Conservation (phyloP, 2,888 invertebrate genomes). For the Rosalia funebris region DNA sequence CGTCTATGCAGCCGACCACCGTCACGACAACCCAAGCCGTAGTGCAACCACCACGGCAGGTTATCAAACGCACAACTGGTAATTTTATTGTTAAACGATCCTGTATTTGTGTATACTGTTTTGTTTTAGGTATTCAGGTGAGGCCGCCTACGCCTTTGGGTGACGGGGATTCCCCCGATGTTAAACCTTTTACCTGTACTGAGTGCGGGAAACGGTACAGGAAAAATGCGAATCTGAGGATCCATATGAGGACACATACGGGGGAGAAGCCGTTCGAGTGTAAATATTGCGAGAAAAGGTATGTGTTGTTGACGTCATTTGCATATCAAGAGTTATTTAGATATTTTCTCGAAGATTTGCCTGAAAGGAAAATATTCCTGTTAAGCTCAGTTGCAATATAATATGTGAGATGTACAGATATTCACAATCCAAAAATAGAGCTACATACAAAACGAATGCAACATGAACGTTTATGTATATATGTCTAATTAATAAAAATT, state of each 20-base stretch:
- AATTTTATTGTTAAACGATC: no score
- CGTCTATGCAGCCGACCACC: constrained; percentile 3
- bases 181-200: constrained; percentile 54
- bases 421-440: no score
- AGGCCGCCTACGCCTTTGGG: constrained; percentile 53
- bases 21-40: neutral
- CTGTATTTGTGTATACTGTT: no score
- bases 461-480: no score
- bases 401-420: no score
- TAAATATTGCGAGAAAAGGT: constrained; percentile 61
- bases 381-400: no score
- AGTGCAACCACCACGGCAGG: constrained; percentile 37
- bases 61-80: constrained; percentile 57
- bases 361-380: no score
- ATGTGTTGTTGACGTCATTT: no score
- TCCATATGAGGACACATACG: constrained; percentile 61
- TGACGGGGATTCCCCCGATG: constrained; percentile 24
- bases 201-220: constrained; percentile 59
- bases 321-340: no score
- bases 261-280: constrained; percentile 63
- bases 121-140: constrained; percentile 51
- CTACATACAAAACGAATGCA: no score
- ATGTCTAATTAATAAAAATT: no score
- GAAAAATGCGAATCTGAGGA: constrained; percentile 60
- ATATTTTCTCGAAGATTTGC: no score